Evolutionary conservation across 2,797 vertebrate genomes (phyloP).

Genomic region (Mormyrus hasselquistii): DNA sequence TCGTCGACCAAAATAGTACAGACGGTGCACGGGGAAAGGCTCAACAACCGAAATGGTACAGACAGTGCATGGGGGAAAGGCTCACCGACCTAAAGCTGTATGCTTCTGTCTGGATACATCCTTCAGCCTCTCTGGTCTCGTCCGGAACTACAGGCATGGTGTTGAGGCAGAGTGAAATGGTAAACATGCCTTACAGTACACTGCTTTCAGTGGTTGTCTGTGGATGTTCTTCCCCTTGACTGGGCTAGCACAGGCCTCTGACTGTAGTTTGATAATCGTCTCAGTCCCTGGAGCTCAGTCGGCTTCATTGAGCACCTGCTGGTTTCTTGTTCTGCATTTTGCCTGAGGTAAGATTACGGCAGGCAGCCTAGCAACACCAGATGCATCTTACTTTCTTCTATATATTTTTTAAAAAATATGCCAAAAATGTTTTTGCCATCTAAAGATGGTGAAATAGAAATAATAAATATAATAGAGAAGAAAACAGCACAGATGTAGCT

Average conservation of each 20-base stretch:
- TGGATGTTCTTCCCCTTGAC: background rate
- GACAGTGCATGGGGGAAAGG: background rate
- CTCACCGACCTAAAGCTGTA: background rate
- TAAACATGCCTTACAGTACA: background rate
- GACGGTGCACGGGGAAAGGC: background rate
- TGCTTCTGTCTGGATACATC: background rate
- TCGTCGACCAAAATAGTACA: background rate
- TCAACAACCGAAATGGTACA: background rate
- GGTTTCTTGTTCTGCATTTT: background rate
- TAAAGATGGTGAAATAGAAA: background rate
- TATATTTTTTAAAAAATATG: background rate
- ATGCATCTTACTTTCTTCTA: background rate
- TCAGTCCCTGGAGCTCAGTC: background rate
- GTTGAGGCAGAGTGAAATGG: background rate
- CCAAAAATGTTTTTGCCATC: background rate
- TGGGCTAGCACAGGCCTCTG: background rate
- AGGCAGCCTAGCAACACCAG: background rate
- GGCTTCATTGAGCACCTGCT: background rate
- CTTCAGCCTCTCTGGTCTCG: background rate
- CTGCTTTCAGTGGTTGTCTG: background rate
- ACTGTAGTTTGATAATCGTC: background rate
- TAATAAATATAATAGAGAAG: background rate
- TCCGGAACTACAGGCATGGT: background rate
- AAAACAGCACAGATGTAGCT: background rate
- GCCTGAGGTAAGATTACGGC: background rate